A percentile compares a stretch with the other conserved stretches of the same genome.
phyloP scores from a whole-genome alignment of 2,797 vertebrate species.

The Perodicticus potto region DNA sequence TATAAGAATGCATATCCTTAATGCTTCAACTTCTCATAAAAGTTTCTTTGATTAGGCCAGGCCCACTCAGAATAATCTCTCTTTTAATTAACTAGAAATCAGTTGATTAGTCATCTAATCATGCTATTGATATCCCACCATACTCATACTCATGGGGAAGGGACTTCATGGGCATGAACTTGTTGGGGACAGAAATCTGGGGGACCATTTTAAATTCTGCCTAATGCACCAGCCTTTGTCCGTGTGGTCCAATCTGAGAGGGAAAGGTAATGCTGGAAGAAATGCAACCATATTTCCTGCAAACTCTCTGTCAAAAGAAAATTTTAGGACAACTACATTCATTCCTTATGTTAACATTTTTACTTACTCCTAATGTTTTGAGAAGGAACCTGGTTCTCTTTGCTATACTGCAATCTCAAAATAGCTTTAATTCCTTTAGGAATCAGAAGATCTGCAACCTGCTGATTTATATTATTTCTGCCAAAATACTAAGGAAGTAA shows the following conservation, averaged over 20 bases:
- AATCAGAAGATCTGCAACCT: conserved; percentile 26
- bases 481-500: conserved; percentile 30
- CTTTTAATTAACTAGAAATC: background rate
- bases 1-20: background rate
- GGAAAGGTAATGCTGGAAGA: background rate
- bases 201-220: background rate
- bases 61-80: background rate
- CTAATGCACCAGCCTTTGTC: background rate
- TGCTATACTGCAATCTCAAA: background rate
- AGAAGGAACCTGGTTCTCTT: background rate
- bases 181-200: background rate
- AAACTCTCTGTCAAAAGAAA: background rate
- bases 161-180: background rate
- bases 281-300: background rate
- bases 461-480: conserved; percentile 21
- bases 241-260: background rate
- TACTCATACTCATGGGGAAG: background rate
- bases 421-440: background rate
- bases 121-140: background rate
- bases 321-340: background rate
- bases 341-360: background rate
- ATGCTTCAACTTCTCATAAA: background rate
- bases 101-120: background rate
- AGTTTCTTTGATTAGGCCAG: background rate
- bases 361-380: background rate